Evolutionary conservation across 2,113 vertebrate genomes (phyloP).

Genomic region (Suricata suricatta): DNA sequence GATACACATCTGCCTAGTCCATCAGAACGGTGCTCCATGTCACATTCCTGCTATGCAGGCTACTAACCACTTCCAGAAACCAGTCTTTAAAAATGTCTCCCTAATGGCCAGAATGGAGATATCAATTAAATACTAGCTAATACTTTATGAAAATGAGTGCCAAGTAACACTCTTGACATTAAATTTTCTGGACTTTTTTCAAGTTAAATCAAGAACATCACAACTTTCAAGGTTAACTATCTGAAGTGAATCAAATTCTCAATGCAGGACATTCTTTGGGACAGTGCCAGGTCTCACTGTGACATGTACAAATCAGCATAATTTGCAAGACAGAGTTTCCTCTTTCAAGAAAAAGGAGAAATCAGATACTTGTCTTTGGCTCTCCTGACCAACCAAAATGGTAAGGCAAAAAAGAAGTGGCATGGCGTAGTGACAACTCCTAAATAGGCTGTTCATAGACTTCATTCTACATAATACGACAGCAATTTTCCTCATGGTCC

Average conservation of each 20-base stretch:
- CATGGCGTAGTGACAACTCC: neutral
- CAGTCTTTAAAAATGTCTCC: neutral
- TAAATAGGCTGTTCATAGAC: neutral
- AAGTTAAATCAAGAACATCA: constrained; percentile 63
- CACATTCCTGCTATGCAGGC: neutral
- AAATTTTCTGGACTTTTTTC: constrained; percentile 69
- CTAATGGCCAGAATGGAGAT: constrained; percentile 37
- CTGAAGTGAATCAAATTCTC: constrained; percentile 65
- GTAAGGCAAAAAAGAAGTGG: neutral
- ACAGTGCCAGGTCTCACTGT: constrained; percentile 51
- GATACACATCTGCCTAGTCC: neutral
- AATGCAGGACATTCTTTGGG: constrained; percentile 56
- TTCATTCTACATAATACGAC: neutral
- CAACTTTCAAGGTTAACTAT: constrained; percentile 63
- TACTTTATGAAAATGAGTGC: constrained; percentile 58
- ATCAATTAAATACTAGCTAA: constrained; percentile 58
- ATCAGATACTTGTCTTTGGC: constrained; percentile 28
- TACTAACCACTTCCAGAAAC: constrained; percentile 29
- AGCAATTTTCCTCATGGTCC: neutral
- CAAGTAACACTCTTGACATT: constrained; percentile 63
- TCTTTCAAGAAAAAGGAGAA: constrained; percentile 43
- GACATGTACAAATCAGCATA: constrained; percentile 55
- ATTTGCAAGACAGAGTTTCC: constrained; percentile 33
- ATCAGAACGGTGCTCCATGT: neutral
- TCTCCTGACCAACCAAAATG: constrained; percentile 16